Percentiles rank a stretch among this genome's conserved stretches.
Conservation (phyloP, 2,888 invertebrate genomes). For the Eupithecia dodoneata region DNA sequence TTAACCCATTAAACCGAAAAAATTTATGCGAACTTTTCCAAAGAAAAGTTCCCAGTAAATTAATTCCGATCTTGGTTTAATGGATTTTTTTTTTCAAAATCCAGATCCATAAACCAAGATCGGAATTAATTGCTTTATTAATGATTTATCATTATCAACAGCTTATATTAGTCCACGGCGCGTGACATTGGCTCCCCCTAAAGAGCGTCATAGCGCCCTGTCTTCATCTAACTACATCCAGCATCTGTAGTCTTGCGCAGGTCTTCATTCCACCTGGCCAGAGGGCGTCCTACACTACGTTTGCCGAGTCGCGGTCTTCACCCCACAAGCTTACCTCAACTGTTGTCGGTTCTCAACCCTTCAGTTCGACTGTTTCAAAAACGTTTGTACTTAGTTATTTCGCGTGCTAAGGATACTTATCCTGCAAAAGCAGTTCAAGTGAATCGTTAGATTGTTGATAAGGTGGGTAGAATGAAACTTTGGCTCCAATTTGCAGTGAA, state of each 20-base stretch:
- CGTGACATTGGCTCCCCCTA: no score
- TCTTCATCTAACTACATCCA: no score
- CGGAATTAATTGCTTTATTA: no score
- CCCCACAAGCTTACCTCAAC: neutral
- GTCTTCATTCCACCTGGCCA: neutral
- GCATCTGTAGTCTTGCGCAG: neutral
- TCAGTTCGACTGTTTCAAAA: neutral
- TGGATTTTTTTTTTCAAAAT: neutral
- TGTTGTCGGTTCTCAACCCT: neutral
- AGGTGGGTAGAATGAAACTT: conserved; percentile 43
- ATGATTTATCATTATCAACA: no score
- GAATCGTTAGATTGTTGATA: conserved; percentile 31
- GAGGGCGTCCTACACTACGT: neutral
- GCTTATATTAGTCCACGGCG: no score
- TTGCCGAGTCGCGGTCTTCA: neutral
- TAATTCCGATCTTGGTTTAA: conserved; percentile 31
- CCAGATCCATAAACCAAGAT: no score
- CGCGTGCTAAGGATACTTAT: conserved; percentile 32
- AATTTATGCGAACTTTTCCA: no score
- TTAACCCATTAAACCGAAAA: conserved; percentile 49
- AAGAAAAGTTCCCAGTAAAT: no score
- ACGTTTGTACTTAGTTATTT: conserved; percentile 10
- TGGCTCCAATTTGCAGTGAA: conserved; percentile 6
- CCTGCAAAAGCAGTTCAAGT: conserved; percentile 27
- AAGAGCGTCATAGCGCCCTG: no score